Evolutionary conservation across 2,113 vertebrate species (phyloP).

Genomic region (Chamaetylas fuelleborni): DNA sequence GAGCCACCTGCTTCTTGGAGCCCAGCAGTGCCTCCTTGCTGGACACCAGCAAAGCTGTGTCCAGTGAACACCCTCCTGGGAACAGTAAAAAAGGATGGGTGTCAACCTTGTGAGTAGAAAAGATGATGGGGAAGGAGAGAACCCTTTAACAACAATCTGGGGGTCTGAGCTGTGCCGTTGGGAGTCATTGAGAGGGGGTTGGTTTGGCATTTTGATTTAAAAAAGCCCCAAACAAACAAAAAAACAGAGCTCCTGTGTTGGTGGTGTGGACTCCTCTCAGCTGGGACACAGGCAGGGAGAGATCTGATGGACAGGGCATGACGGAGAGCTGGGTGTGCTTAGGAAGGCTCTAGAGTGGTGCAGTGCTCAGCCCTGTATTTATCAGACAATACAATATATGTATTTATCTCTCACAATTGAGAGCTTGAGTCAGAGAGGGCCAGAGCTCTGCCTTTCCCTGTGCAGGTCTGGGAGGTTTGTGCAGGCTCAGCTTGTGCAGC

Average conservation of each 20-base stretch:
- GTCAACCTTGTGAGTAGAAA: neutral
- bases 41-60: neutral
- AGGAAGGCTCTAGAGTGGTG: neutral
- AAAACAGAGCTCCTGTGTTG: rapidly evolving
- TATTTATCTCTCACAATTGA: neutral
- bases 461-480: neutral
- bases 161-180: neutral
- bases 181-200: neutral
- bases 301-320: neutral
- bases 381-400: neutral
- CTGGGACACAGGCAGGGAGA: rapidly evolving
- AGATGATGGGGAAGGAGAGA: neutral
- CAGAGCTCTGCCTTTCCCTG: neutral
- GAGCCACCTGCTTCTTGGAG: neutral
- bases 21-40: neutral
- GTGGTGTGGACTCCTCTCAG: neutral
- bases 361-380: neutral
- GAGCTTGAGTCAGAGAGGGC: neutral
- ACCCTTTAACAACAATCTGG: neutral
- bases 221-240: neutral
- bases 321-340: neutral
- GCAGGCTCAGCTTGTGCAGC: neutral
- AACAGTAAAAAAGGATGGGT: neutral
- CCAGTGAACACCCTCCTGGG: neutral
- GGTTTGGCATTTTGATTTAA: neutral